Evolutionary conservation across 2,113 vertebrate species (phyloP).

Genomic region (Herpailurus yagouaroundi): DNA sequence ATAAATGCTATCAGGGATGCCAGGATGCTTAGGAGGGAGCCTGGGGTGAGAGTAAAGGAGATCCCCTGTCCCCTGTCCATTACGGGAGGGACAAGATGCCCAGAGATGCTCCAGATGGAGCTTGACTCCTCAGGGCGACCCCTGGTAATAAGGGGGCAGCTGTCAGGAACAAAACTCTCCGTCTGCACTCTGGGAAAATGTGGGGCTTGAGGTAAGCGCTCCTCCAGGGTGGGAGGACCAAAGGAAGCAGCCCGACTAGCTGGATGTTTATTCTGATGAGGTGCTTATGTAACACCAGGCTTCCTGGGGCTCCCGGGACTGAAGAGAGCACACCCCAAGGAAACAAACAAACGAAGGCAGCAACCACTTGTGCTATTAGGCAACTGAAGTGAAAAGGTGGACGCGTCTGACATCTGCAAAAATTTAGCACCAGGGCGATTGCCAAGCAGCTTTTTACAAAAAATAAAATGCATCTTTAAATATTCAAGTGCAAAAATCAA

Average conservation of each 20-base stretch:
- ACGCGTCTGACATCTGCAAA: background rate
- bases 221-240: background rate
- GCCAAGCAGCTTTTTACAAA: background rate
- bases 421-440: background rate
- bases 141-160: background rate
- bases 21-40: background rate
- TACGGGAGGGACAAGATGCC: background rate
- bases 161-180: background rate
- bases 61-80: background rate
- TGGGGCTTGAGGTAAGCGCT: background rate
- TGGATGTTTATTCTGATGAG: slow-evolving; percentile 61
- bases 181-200: background rate
- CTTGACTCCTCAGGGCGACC: background rate
- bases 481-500: background rate
- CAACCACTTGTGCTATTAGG: background rate
- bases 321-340: background rate
- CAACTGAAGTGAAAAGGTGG: background rate
- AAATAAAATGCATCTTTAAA: slow-evolving; percentile 29
- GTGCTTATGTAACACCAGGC: slow-evolving; percentile 68
- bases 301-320: slow-evolving; percentile 36
- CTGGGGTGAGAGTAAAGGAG: background rate
- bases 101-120: background rate
- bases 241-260: background rate
- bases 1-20: background rate
- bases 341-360: background rate